Base-by-base conservation (phyloP, 2,888 invertebrate genomes). In the Linnaemya tessellans region DNA sequence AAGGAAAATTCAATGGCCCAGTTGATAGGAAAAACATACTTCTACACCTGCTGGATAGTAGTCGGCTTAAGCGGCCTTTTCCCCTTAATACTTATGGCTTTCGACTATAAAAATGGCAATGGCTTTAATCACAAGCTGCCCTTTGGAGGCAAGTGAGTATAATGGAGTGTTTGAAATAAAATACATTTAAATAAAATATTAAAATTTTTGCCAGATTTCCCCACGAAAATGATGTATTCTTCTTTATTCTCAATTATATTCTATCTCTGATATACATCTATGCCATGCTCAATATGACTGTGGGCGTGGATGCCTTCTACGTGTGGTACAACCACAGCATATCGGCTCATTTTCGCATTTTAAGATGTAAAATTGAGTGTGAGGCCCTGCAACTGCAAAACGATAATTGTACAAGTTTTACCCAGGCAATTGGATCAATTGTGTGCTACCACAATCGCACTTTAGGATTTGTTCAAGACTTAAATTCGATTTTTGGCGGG, bases 271-370 rank as follows among this genome's bases (percentile, higher is more conserved):
- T 82, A 0, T 82, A 49, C 38, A 56, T 75, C 1, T 82, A 75
- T 65, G 62, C 43, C 3, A 7, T 78, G 30, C 54, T 74, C 0
- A 74, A 79, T 71, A 68, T 81, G 74, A 65, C 74, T 7, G 65
- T 78, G n/a, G 78, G 70, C 13, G 62, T 86, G 13, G 88, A 87
- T 38, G 41, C 81, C 13, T 56, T 87, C 0, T 87, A 82, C 49
- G 82, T 80, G 13, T 88, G 88, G 88, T 86, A 68, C 43, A 80
- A 87, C 1, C 60, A 84, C n/a, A 84, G 79, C 46, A 81, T 87
- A 41, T 74, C 88, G 0, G 87, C 78, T 1, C 87, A 87, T 73
- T 87, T 87, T 62, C 85, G 79, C 9, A 84, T 87, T 5, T 62
- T 87, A 11, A 68, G 86, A 2, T 60, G 81, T 0, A 80, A 86